phyloP scores from a whole-genome alignment of 2,797 vertebrate species.

The Hippoglossus hippoglossus region DNA sequence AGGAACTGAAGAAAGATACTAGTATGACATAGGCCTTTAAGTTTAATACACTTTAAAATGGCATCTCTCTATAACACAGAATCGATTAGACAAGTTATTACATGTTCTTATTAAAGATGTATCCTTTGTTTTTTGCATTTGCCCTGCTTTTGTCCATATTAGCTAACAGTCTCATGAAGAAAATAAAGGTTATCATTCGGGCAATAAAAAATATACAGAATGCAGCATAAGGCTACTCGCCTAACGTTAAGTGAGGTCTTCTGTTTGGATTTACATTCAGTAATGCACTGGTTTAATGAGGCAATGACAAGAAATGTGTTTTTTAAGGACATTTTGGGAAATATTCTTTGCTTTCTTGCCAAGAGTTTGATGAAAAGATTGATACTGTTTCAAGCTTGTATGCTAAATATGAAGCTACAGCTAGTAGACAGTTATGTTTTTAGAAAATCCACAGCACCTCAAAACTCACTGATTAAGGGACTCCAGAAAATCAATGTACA shows the following conservation, averaged over 20 bases:
- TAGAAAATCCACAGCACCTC: neutral
- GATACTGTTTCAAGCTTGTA: neutral
- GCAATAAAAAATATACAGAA: slow-evolving; percentile 44
- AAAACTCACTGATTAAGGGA: neutral
- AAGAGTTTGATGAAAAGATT: slow-evolving; percentile 6
- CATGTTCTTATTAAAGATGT: slow-evolving; percentile 19
- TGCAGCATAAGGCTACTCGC: slow-evolving; percentile 43
- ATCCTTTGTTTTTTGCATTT: slow-evolving; percentile 22
- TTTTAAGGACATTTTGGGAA: neutral
- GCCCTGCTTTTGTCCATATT: slow-evolving; percentile 7
- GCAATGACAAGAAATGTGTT: slow-evolving; percentile 28
- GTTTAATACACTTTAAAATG: slow-evolving; percentile 57
- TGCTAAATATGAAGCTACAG: neutral
- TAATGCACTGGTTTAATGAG: slow-evolving; percentile 18
- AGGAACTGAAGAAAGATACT: slow-evolving; percentile 29
- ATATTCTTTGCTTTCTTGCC: neutral
- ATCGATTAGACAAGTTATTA: slow-evolving; percentile 10
- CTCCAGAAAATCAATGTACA: neutral
- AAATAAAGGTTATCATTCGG: slow-evolving; percentile 24
- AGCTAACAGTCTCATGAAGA: slow-evolving; percentile 49
- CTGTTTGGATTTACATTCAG: slow-evolving; percentile 46
- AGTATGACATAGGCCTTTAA: slow-evolving; percentile 30
- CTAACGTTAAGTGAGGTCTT: slow-evolving; percentile 39
- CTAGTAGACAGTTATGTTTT: no score
- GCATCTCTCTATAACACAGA: slow-evolving; percentile 37